Percentiles rank a stretch among this genome's conserved stretches.
Evolutionary conservation across 2,797 vertebrate genomes (phyloP).

Genomic region (Catostomus latipinnis): DNA sequence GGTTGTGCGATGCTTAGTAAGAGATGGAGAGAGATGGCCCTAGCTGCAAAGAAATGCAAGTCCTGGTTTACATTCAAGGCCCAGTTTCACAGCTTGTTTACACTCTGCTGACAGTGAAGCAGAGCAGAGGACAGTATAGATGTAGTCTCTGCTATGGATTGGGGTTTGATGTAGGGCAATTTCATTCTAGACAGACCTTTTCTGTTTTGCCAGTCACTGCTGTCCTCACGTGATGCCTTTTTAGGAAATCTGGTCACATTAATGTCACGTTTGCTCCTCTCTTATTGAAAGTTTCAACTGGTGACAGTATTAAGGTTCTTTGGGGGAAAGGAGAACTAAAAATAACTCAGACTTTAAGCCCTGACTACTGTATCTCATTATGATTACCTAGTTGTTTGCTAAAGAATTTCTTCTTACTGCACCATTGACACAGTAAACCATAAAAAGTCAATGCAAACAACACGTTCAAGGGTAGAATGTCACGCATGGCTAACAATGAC

Average conservation of each 20-base stretch:
- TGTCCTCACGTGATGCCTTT: too few species aligned
- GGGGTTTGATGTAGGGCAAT: neutral
- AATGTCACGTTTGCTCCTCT: constrained; percentile 54
- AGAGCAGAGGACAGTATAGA: constrained; percentile 61
- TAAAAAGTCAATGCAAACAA: constrained; percentile 56
- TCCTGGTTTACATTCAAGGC: constrained; percentile 58
- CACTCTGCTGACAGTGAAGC: constrained; percentile 64
- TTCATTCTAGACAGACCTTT: neutral
- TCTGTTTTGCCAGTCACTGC: neutral
- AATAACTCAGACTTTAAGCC: constrained; percentile 79
- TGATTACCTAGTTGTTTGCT: constrained; percentile 70
- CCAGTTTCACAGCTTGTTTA: constrained; percentile 63
- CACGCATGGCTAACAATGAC: constrained; percentile 19
- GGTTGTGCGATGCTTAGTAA: neutral
- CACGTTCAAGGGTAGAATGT: constrained; percentile 38
- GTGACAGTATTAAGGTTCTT: constrained; percentile 74
- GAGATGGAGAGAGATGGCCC: neutral
- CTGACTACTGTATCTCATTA: constrained; percentile 75
- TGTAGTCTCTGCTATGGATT: constrained; percentile 50
- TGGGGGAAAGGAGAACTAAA: constrained; percentile 72
- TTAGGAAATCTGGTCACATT: constrained; percentile 47
- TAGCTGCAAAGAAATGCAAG: constrained; percentile 9
- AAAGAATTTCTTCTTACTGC: constrained; percentile 68
- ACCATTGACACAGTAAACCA: constrained; percentile 39
- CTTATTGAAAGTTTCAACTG: constrained; percentile 80